Evolutionary conservation across 1,140 invertebrate species (phyloP), one percentile per base, ranked within the genome.

Genomic region (Nasonia vitripennis): DNA sequence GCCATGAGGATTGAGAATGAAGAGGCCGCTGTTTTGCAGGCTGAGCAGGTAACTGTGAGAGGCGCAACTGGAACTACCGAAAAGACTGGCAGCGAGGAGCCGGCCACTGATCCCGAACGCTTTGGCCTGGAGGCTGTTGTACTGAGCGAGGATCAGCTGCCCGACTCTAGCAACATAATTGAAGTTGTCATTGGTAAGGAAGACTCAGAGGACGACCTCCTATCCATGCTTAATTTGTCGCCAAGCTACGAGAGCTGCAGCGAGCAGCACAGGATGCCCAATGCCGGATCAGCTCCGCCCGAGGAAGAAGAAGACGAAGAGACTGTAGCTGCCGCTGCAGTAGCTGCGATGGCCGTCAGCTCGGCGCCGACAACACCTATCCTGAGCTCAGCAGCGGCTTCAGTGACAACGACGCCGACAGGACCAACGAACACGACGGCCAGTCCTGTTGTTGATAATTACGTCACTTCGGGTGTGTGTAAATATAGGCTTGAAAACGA

Each of bases 91-190:
- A 45, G 9, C 5, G 68, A 74, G 12, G 77, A 45, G 0, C 10
- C 14, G 9, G 6, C 77, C 10, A 73, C 41, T n/a, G 74, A 31
- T 12, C 48, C 73, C 10, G 84, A 86, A 27, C 74, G 78, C 4
- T 83, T 83, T 14, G 41, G 82, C 51, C 55, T 75, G 14, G 85
- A 86, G 34, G 78, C 27, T 23, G 78, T 86, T 20, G 85, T 86
- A 0, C 78, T 86, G 0, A 86, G 86, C 71, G 86, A 86, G 48
- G 86, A 86, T 27, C 86, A 86, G 45, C 62, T 86, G 5, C 86
- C 86, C 0, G 86, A 84, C 34, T 81, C 86, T 0, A 48, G 86
- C 10, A 87, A 84, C 70, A 77, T 87, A 27, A 85, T 87, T 17
- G 83, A 85, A 23, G 83, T 85, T 0, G 83, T 81, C 0, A 82